Percentiles rank a stretch among this genome's conserved stretches.
Evolutionary conservation across 1,140 invertebrate species (phyloP).

Genomic region (Lucilia sericata): DNA sequence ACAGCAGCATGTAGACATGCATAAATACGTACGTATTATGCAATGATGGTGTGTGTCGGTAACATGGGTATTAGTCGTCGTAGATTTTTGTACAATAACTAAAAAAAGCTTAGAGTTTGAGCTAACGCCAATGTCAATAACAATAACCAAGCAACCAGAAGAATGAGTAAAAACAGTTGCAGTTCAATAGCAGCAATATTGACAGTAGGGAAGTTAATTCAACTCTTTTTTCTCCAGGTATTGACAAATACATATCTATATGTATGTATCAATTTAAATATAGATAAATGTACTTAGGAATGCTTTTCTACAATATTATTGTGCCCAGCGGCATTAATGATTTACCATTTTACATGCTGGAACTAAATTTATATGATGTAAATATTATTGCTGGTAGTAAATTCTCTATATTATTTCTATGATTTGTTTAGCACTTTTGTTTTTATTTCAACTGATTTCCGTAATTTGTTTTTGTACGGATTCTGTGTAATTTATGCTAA

Average conservation of each 20-base stretch:
- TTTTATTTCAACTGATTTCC: neutral
- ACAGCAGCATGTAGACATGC: neutral
- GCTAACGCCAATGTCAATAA: neutral
- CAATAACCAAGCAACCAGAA: constrained; percentile 8
- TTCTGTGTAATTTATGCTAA: neutral
- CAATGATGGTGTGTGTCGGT: no score
- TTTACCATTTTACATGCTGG: neutral
- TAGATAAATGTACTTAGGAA: no score
- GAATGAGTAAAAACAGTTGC: neutral
- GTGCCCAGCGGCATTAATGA: constrained; percentile 3
- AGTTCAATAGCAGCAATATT: neutral
- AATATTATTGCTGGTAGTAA: neutral
- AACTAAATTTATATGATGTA: neutral
- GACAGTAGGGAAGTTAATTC: neutral
- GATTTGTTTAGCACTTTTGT: neutral
- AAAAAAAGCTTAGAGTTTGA: neutral
- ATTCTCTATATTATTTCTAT: neutral
- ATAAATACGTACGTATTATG: no score
- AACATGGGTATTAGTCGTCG: neutral
- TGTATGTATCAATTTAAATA: neutral
- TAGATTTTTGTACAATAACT: neutral
- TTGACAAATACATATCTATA: neutral
- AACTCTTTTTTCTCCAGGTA: neutral
- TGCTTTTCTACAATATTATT: neutral
- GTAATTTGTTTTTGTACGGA: neutral